phyloP scores from a whole-genome alignment of 2,113 vertebrate species.

The Brienomyrus brachyistius region DNA sequence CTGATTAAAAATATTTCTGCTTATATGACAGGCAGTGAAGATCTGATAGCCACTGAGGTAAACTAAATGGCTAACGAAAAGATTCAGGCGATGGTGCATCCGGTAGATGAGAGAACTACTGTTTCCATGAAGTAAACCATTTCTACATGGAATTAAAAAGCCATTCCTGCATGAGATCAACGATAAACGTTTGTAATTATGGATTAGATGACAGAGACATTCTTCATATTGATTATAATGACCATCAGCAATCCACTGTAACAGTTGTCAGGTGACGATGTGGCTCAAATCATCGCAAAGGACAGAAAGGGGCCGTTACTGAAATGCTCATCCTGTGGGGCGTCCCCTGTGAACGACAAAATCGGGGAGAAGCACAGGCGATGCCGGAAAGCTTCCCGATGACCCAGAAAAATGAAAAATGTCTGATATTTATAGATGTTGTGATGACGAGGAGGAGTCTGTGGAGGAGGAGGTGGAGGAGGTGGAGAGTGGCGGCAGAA shows the following conservation, averaged over 20 bases:
- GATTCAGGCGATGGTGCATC: background rate
- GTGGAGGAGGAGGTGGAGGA: conserved; percentile 13
- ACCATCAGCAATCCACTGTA: background rate
- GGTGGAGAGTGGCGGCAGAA: background rate
- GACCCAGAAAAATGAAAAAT: conserved; percentile 42
- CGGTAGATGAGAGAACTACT: background rate
- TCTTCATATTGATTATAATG: background rate
- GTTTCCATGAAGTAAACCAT: background rate
- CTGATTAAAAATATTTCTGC: background rate
- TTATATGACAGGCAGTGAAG: background rate
- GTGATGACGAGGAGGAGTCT: conserved; percentile 35
- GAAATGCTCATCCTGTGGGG: background rate
- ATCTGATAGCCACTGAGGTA: background rate
- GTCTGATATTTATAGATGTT: conserved; percentile 40
- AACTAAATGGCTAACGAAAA: background rate
- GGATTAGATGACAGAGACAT: background rate
- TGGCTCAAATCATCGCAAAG: background rate
- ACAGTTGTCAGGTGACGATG: background rate
- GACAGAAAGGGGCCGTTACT: background rate
- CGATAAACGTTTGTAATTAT: background rate
- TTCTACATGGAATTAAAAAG: background rate
- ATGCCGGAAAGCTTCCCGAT: conserved; percentile 24
- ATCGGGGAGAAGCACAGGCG: conserved; percentile 12
- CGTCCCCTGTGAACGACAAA: conserved; percentile 2
- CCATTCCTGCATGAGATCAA: background rate